phyloP scores from a whole-genome alignment of 2,797 vertebrate species.

The Paguma larvata region DNA sequence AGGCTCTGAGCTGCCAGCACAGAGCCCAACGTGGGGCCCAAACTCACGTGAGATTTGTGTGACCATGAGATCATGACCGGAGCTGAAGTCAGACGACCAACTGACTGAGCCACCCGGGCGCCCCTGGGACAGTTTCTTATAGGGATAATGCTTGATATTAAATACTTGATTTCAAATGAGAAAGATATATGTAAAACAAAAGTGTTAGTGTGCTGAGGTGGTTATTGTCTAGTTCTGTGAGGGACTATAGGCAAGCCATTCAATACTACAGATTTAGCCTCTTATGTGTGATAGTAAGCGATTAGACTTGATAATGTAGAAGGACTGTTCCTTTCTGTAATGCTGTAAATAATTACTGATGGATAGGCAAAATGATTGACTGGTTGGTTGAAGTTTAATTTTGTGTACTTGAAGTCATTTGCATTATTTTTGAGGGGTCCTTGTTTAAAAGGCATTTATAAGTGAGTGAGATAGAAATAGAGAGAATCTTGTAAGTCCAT shows the following conservation, averaged over 20 bases:
- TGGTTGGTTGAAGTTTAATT: not conserved
- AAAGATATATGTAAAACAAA: not conserved
- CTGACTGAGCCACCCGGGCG: too few species aligned
- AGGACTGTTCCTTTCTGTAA: not conserved
- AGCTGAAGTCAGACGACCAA: too few species aligned
- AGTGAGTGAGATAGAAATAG: not conserved
- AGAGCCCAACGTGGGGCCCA: too few species aligned
- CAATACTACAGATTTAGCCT: not conserved
- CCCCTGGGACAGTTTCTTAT: too few species aligned
- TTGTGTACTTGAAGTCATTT: not conserved
- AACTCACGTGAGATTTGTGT: too few species aligned
- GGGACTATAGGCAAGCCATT: not conserved
- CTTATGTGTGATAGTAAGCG: not conserved
- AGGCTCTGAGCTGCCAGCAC: too few species aligned
- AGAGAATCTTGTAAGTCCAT: not conserved
- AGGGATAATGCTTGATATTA: slow-evolving; percentile 34
- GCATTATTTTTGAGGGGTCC: not conserved
- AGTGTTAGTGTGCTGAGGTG: not conserved
- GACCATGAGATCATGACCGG: too few species aligned
- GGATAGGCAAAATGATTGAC: not conserved
- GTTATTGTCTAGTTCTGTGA: not conserved
- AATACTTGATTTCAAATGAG: slow-evolving; percentile 2
- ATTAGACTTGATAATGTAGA: not conserved
- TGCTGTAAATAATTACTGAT: not conserved
- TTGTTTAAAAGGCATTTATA: not conserved